These are phyloP conservation scores for Pao palembangensis DNA, from an alignment of 2,113 vertebrate genomes.

Conservation along the genomic window DNA sequence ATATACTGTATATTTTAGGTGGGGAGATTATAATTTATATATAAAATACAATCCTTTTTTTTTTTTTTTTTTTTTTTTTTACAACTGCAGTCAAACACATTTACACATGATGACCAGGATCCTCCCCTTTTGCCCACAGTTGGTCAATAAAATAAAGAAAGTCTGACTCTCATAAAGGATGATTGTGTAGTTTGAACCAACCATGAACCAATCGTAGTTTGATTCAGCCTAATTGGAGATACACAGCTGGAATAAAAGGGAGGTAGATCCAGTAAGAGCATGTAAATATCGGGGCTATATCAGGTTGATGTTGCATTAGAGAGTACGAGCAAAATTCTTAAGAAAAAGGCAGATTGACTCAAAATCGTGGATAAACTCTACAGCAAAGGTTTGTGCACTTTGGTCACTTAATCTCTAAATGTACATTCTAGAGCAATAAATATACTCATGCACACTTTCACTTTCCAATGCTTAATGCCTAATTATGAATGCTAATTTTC, in stretches of 20 bases:
- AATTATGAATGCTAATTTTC: constrained; percentile 16
- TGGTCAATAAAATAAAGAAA: not conserved
- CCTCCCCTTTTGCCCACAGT: not conserved
- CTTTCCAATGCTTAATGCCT: constrained; percentile 9
- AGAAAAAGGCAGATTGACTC: constrained; percentile 45
- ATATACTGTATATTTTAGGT: not conserved
- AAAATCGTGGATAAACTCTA: constrained; percentile 37
- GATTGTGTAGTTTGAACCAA: no score
- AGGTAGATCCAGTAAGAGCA: constrained; percentile 40
- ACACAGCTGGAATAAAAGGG: constrained; percentile 23
- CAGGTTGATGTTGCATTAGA: constrained; percentile 50
- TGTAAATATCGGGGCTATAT: constrained; percentile 23
- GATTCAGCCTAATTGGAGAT: constrained; percentile 16
- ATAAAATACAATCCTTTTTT: constrained; percentile 1
- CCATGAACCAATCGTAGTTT: constrained; percentile 1
- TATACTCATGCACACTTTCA: not conserved
- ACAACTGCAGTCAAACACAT: no score
- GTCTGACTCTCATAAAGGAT: no score
- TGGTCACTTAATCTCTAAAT: constrained; percentile 50
- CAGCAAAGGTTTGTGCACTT: constrained; percentile 37
- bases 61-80: constrained; percentile 6
- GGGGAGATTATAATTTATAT: not conserved
- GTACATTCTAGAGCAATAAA: constrained; percentile 45
- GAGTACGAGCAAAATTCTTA: constrained; percentile 30
- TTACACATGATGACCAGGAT: constrained; percentile 1